Base-by-base conservation (phyloP, 1,140 invertebrate genomes). In the Pogonus chalceus region DNA sequence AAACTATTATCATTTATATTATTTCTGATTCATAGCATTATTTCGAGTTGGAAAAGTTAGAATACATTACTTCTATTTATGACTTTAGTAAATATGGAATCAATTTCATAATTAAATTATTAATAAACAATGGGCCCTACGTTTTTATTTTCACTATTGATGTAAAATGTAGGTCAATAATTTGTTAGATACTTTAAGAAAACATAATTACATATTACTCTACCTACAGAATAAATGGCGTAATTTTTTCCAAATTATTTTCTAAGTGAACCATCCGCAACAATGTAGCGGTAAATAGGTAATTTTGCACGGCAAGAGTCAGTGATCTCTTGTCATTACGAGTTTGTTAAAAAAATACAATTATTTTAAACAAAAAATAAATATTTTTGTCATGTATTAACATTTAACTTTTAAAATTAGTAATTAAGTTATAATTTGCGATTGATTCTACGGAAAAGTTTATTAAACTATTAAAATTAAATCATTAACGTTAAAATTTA, bases 251-350 rank as follows among this genome's bases (percentile, higher is more conserved):
- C 14, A 14, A 31, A 14, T 31, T 7, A 4, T 31, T 4, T 14
- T 4, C 26, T 31, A 4, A 31, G 7, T 31, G 18, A 43, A 43
- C 37, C 3, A 43, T 43, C 37, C 37, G 37, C 37, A 43, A 43
- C 37, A 9, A 43, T 3, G 3, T 43, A 43, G 37, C 37, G 37
- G 37, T 43, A 43, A 43, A 43, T 43, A 12, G 4, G 18, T 43
- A 43, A 43, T 43, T 43, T 43, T 16, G 37, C 37, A 43, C 37
- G 18, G 18, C 37, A 43, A 31, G 26, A 10, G 37, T 43, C 37
- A 43, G 37, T 43, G 37, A 9, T 43, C 37, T 43, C 37, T n/a
- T n/a, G 18, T 43, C 18, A 16, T 43, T 43, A 12, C 3, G 7
- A 43, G 9, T 18, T 18, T 4, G 9, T 18, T 4, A 10, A 18